phyloP scores from a whole-genome alignment of 1,140 invertebrate species.

The Drosophila orena region DNA sequence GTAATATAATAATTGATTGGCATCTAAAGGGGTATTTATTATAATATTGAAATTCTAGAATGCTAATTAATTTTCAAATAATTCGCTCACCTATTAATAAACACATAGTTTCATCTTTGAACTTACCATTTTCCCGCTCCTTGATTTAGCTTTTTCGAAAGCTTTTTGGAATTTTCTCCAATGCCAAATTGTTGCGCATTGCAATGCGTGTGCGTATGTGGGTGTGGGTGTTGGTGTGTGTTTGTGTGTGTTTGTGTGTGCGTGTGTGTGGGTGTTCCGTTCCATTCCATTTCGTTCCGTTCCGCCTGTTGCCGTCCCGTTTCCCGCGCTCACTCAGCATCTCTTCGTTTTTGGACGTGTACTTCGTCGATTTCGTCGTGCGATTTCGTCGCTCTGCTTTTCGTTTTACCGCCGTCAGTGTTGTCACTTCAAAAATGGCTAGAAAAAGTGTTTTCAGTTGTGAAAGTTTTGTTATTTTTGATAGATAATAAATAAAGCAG shows the following conservation, averaged over 20 bases:
- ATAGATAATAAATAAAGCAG: too few species aligned
- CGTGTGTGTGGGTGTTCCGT: constrained; percentile 7
- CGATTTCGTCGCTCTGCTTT: constrained; percentile 10
- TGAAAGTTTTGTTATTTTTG: too few species aligned
- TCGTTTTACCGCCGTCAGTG: constrained; percentile 20
- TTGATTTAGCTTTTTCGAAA: constrained; percentile 20
- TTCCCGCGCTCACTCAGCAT: constrained; percentile 38
- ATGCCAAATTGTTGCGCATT: constrained; percentile 63
- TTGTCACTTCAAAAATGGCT: constrained; percentile 1
- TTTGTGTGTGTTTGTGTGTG: constrained; percentile 14
- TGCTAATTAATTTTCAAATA: too few species aligned
- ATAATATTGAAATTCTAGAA: neutral
- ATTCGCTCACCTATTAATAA: too few species aligned
- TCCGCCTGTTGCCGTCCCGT: constrained; percentile 60
- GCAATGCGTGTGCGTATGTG: constrained; percentile 7
- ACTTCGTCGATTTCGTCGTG: constrained; percentile 41
- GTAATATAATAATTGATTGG: neutral
- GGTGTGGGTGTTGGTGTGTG: constrained; percentile 13
- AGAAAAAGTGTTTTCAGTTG: neutral
- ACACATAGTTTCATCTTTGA: neutral
- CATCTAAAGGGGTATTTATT: neutral
- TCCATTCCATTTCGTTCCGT: constrained; percentile 24
- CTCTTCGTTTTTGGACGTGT: constrained; percentile 38
- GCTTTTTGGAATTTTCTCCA: constrained; percentile 45
- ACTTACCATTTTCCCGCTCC: constrained; percentile 6